Conservation (phyloP, 2,797 vertebrate genomes). For the Pseudochirops corinnae region DNA sequence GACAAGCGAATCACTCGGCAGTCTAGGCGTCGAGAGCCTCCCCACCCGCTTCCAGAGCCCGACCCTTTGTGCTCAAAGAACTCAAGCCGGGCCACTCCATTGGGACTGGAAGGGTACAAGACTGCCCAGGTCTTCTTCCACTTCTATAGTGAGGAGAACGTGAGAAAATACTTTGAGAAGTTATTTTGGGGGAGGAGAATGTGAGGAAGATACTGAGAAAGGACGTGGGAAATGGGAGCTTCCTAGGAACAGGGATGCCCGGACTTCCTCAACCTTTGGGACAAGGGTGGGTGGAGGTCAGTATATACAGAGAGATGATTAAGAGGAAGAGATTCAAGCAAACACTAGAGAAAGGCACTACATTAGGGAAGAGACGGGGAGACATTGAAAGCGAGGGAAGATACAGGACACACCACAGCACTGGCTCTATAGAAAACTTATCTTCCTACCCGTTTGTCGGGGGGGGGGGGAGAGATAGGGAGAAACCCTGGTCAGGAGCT, state of each 20-base stretch:
- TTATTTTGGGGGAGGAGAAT: not conserved
- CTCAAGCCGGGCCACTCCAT: constrained; percentile 96
- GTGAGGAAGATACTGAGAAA: not conserved
- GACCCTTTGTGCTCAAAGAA: constrained; percentile 92
- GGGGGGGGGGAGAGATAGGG: not conserved
- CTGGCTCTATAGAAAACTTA: not conserved
- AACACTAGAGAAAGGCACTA: not conserved
- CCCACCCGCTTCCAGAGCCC: constrained; percentile 83
- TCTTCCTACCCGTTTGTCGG: not conserved
- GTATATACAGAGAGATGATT: no score
- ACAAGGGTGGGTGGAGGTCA: not conserved
- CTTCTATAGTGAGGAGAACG: constrained; percentile 84
- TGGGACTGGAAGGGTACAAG: constrained; percentile 94
- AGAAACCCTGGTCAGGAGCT: not conserved
- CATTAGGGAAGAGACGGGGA: not conserved
- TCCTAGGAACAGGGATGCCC: not conserved
- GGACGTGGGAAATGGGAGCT: not conserved
- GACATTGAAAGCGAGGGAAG: not conserved
- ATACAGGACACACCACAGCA: not conserved
- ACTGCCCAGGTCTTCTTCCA: constrained; percentile 98
- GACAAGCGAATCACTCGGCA: constrained; percentile 95
- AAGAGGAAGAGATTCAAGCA: not conserved
- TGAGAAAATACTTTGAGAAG: not conserved
- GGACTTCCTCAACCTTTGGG: not conserved
- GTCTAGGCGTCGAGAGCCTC: constrained; percentile 90